Percentiles rank a stretch among this genome's conserved stretches.
These are phyloP conservation scores for Argyrosomus japonicus DNA, from an alignment of 2,113 vertebrate genomes.

Conservation along the genomic window DNA sequence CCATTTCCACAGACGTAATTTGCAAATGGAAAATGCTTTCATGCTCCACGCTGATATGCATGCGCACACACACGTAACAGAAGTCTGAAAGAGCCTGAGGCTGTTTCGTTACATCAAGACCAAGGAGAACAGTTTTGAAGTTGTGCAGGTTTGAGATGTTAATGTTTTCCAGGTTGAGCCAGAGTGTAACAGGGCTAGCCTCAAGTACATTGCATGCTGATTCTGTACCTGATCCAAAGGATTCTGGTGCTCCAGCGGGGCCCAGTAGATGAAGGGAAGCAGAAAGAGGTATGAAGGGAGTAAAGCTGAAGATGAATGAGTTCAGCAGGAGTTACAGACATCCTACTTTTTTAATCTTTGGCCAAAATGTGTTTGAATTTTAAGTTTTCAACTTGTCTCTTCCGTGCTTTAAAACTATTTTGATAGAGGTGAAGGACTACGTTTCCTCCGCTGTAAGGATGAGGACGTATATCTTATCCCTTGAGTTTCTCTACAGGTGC, in stretches of 20 bases:
- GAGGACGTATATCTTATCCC: not conserved
- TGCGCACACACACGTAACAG: not conserved
- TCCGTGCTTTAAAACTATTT: conserved; percentile 18
- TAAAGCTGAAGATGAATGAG: conserved; percentile 38
- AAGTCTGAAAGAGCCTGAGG: conserved; percentile 47
- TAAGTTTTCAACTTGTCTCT: conserved; percentile 5
- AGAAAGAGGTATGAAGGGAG: conserved; percentile 34
- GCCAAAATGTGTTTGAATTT: conserved; percentile 21
- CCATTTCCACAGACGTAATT: conserved; percentile 63
- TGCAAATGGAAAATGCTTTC: conserved; percentile 68
- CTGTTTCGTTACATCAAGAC: conserved; percentile 43
- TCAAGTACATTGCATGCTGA: conserved; percentile 44
- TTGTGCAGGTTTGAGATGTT: conserved; percentile 61
- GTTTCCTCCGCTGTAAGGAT: conserved; percentile 1
- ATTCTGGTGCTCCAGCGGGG: conserved; percentile 45
- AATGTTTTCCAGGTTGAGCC: conserved; percentile 61
- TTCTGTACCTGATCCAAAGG: conserved; percentile 64
- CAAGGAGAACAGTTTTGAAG: conserved; percentile 57
- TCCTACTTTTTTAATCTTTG: conserved; percentile 18
- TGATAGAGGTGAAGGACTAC: conserved; percentile 2
- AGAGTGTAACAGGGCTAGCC: conserved; percentile 32
- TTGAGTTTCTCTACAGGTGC: conserved; percentile 59
- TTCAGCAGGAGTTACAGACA: conserved; percentile 35
- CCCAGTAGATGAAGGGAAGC: conserved; percentile 51
- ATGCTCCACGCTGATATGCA: conserved; percentile 13